Conservation (phyloP, 2,888 invertebrate genomes). For the Hecatera dysodea region DNA sequence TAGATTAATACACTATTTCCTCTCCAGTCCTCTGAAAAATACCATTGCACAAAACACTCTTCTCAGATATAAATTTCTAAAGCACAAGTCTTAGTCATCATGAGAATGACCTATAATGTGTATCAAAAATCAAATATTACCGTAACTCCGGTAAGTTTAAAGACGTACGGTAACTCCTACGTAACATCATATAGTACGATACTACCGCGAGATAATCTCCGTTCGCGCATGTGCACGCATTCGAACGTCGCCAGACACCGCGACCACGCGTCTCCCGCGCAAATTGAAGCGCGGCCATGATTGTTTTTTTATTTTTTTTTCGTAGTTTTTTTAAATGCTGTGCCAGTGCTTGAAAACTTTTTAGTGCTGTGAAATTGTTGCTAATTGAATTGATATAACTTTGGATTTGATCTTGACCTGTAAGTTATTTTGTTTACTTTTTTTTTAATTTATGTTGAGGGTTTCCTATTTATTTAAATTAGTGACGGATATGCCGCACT, state of each 20-base stretch:
- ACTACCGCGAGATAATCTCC: slow-evolving; percentile 69
- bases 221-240: slow-evolving; percentile 84
- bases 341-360: slow-evolving; percentile 55
- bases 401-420: slow-evolving; percentile 62
- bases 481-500: slow-evolving; percentile 13
- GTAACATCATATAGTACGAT: slow-evolving; percentile 75
- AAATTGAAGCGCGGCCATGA: slow-evolving; percentile 66
- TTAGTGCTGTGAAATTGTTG: slow-evolving; percentile 62
- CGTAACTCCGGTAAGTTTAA: slow-evolving; percentile 69
- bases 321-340: slow-evolving; percentile 61
- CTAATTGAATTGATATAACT: slow-evolving; percentile 49
- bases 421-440: slow-evolving; percentile 49
- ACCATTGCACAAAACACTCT: not conserved
- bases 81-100: slow-evolving; percentile 25
- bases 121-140: slow-evolving; percentile 63
- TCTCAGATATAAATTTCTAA: slow-evolving; percentile 1
- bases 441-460: not conserved
- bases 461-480: slow-evolving; percentile 23
- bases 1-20: not conserved
- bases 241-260: slow-evolving; percentile 78
- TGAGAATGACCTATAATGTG: slow-evolving; percentile 51
- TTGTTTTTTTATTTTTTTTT: slow-evolving; percentile 71
- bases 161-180: slow-evolving; percentile 80
- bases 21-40: not conserved
- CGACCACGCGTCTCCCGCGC: slow-evolving; percentile 69